Evolutionary conservation across 2,888 invertebrate species (phyloP).

Genomic region (Pterostichus madidus): DNA sequence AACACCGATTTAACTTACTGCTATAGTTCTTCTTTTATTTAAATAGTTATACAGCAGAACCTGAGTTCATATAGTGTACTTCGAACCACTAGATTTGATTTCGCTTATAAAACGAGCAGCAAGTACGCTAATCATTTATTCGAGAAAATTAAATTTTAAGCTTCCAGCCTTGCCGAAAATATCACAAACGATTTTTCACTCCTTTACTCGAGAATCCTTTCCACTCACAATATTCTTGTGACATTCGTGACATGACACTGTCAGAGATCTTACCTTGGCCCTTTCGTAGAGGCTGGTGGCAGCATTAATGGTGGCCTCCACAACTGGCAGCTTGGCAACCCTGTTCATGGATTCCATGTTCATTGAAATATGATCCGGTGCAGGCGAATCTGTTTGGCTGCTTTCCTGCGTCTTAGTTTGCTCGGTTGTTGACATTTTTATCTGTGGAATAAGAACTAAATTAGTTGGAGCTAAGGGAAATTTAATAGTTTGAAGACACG

Average conservation of each 20-base stretch:
- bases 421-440: slow-evolving; percentile 69
- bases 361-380: slow-evolving; percentile 65
- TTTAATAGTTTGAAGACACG: no score
- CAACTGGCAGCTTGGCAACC: slow-evolving; percentile 80
- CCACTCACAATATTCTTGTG: background rate
- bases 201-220: background rate
- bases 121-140: no score
- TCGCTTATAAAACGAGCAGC: no score
- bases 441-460: slow-evolving; percentile 64
- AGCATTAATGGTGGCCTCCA: slow-evolving; percentile 80
- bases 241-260: background rate
- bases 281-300: slow-evolving; percentile 80
- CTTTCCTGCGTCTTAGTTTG: slow-evolving; percentile 51
- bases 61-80: no score
- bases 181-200: no score
- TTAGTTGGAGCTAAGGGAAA: no score
- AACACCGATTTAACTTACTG: no score
- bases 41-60: no score
- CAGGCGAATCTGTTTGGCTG: background rate
- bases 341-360: slow-evolving; percentile 80
- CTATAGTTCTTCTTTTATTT: no score
- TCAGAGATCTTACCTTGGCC: slow-evolving; percentile 78
- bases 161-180: no score
- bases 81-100: no score
- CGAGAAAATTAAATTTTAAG: no score